phyloP scores from a whole-genome alignment of 2,113 vertebrate genomes.

The Bufo bufo region DNA sequence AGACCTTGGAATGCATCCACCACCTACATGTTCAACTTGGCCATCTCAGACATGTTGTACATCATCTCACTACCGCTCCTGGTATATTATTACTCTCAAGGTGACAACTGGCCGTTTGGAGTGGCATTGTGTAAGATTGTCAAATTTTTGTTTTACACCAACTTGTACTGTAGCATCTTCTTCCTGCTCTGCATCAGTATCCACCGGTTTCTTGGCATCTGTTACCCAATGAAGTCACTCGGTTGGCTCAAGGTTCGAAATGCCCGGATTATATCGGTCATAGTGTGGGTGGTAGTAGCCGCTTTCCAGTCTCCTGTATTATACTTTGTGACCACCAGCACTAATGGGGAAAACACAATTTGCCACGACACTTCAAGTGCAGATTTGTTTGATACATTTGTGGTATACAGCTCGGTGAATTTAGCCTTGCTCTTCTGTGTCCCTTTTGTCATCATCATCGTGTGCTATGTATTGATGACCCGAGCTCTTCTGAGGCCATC shows the following conservation, averaged over 20 bases:
- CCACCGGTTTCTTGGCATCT: constrained; percentile 89
- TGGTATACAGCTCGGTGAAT: constrained; percentile 87
- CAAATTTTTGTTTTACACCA: constrained; percentile 95
- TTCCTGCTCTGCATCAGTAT: constrained; percentile 95
- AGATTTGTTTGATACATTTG: constrained; percentile 83
- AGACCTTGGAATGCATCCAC: constrained; percentile 92
- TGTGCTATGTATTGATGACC: constrained; percentile 89
- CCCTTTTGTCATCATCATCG: constrained; percentile 86
- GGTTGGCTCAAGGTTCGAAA: constrained; percentile 81
- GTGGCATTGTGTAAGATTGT: constrained; percentile 88
- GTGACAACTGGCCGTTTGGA: constrained; percentile 92
- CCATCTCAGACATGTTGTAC: constrained; percentile 86
- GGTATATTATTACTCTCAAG: constrained; percentile 87
- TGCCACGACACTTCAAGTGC: constrained; percentile 92
- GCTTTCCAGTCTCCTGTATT: constrained; percentile 85
- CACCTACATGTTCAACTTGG: constrained; percentile 96
- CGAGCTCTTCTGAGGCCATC: constrained; percentile 79
- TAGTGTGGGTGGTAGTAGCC: constrained; percentile 81
- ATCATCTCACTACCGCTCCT: constrained; percentile 91
- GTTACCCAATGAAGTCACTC: constrained; percentile 84
- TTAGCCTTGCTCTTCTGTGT: constrained; percentile 84
- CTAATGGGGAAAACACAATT: constrained; percentile 65
- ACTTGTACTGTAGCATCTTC: constrained; percentile 93
- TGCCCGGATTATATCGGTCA: constrained; percentile 75
- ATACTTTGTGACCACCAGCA: constrained; percentile 84